A percentile compares a stretch with the other conserved stretches of the same genome.
Conservation (phyloP, 2,888 invertebrate genomes). For the Thereva unica region DNA sequence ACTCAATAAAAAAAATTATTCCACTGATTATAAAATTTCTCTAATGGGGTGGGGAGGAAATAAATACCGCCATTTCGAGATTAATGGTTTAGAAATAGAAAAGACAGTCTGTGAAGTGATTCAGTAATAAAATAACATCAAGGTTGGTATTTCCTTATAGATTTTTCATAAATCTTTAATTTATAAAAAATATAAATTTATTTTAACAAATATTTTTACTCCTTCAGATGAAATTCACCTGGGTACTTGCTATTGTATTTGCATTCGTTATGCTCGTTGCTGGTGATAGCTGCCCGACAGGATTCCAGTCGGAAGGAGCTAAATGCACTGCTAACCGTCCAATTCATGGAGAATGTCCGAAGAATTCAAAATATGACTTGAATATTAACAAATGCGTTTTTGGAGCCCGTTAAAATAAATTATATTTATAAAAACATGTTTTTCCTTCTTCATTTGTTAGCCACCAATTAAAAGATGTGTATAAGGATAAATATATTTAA, state of each 20-base stretch:
- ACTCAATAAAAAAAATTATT: too few species aligned
- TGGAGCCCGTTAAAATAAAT: background rate
- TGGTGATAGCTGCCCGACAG: constrained; percentile 47
- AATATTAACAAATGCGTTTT: constrained; percentile 51
- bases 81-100: too few species aligned
- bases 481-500: too few species aligned
- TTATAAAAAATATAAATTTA: too few species aligned
- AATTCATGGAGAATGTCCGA: constrained; percentile 52
- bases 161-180: too few species aligned
- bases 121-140: too few species aligned
- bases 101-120: too few species aligned
- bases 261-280: constrained; percentile 48
- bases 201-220: background rate
- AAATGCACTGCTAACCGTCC: constrained; percentile 49
- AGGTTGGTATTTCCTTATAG: too few species aligned
- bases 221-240: constrained; percentile 49
- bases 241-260: constrained; percentile 49
- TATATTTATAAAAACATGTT: background rate
- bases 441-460: background rate
- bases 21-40: too few species aligned
- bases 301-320: constrained; percentile 44
- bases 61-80: too few species aligned
- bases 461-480: background rate
- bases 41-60: too few species aligned
- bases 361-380: constrained; percentile 47